Conservation (phyloP, 2,888 invertebrate species). For the Sesamia inferens region DNA sequence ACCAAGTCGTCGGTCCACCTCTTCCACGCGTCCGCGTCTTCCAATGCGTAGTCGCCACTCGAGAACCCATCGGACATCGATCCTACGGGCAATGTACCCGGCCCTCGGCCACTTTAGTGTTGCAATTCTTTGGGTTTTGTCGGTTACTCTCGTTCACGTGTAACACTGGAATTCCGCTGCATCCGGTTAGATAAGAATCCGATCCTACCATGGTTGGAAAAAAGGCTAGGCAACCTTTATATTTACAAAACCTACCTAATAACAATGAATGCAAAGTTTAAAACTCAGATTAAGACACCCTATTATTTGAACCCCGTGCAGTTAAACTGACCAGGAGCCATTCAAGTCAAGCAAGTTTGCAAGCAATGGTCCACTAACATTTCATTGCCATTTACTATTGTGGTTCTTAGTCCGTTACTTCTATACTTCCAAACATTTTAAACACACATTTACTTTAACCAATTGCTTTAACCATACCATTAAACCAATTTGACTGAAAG, state of each 20-base stretch:
- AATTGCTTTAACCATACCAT: constrained; percentile 12
- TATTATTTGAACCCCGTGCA: not conserved
- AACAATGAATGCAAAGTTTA: not conserved
- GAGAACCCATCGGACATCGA: too few species aligned
- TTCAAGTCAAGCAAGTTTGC: constrained; percentile 27
- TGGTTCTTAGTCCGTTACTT: constrained; percentile 5
- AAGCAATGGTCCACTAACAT: constrained; percentile 41
- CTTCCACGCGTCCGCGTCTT: too few species aligned
- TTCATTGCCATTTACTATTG: constrained; percentile 25
- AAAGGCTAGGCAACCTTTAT: not conserved
- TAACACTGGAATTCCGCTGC: too few species aligned
- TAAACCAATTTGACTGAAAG: not conserved
- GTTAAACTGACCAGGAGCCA: constrained; percentile 19
- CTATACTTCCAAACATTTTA: constrained; percentile 18
- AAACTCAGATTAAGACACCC: not conserved
- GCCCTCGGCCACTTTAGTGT: too few species aligned
- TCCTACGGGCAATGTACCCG: too few species aligned
- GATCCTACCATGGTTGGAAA: too few species aligned
- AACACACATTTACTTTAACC: constrained; percentile 24
- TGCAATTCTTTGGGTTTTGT: too few species aligned
- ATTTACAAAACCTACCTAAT: not conserved
- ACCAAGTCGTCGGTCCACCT: too few species aligned
- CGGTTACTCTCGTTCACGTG: too few species aligned
- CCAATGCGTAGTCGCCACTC: too few species aligned
- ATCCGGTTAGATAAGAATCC: too few species aligned